A percentile compares a stretch with the other conserved stretches of the same genome.
Conservation (phyloP, 2,797 vertebrate genomes). For the Pseudomugil gertrudae region DNA sequence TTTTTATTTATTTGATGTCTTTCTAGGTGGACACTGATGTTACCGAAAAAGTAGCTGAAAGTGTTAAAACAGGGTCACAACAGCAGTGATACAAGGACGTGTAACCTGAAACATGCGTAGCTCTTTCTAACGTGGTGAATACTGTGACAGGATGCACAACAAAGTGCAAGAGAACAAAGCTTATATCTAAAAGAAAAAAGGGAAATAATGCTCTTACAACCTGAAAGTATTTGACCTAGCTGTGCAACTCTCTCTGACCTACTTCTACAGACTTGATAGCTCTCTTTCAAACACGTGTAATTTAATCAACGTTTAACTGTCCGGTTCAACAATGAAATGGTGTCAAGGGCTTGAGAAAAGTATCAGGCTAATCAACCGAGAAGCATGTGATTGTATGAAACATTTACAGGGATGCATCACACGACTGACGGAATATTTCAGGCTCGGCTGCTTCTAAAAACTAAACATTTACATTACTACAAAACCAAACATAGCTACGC, state of each 20-base stretch:
- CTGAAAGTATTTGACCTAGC: neutral
- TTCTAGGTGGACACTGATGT: neutral
- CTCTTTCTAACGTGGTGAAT: neutral
- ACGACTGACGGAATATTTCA: too few species aligned
- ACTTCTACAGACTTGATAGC: neutral
- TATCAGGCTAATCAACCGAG: neutral
- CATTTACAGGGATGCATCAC: neutral
- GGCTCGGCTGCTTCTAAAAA: too few species aligned
- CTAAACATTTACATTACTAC: neutral
- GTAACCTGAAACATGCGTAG: too few species aligned
- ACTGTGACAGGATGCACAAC: neutral
- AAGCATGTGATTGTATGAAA: neutral
- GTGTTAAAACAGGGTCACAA: too few species aligned
- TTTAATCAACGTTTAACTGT: neutral
- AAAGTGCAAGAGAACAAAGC: neutral
- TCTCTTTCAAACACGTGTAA: neutral
- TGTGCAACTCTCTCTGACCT: neutral
- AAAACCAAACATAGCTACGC: neutral
- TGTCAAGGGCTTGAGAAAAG: neutral
- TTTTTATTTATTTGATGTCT: neutral
- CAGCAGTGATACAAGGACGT: too few species aligned
- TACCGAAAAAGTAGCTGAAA: neutral
- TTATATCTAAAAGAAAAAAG: neutral
- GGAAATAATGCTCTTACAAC: neutral
- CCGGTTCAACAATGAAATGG: neutral